Conservation (phyloP, 92 coral and sea anemone genomes). For the Chrysogorgia sp. region DNA sequence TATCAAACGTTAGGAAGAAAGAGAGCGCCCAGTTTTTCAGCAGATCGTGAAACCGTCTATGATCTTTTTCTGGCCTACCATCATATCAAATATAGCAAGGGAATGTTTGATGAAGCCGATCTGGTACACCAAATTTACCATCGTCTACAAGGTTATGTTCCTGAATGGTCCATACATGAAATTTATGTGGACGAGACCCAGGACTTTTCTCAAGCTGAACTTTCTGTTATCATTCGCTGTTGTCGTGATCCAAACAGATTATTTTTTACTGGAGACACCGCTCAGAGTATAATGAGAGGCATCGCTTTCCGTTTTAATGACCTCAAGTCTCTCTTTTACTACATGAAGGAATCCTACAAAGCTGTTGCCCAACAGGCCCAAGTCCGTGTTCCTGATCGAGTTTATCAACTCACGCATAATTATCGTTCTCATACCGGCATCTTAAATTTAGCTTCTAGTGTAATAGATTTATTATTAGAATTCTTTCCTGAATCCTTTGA, state of each 20-base stretch:
- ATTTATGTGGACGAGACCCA: constrained; percentile 97
- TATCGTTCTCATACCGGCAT: constrained; percentile 97
- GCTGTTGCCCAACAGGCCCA: constrained; percentile 36
- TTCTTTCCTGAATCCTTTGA: constrained; percentile 94
- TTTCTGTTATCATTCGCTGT: constrained; percentile 87
- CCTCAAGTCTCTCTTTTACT: constrained; percentile 81
- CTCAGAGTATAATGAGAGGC: constrained; percentile 98
- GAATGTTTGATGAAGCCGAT: constrained; percentile 97
- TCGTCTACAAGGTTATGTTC: constrained; percentile 73
- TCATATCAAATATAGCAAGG: constrained; percentile 52
- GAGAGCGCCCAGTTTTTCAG: constrained; percentile 88
- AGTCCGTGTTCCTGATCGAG: constrained; percentile 71
- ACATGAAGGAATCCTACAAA: constrained; percentile 64
- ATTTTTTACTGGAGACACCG: constrained; percentile 98
- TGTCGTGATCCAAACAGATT: constrained; percentile 85
- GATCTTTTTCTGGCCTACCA: constrained; percentile 73
- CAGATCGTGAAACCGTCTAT: constrained; percentile 75
- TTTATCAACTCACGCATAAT: constrained; percentile 90
- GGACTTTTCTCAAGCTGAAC: constrained; percentile 96
- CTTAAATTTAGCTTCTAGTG: constrained; percentile 81
- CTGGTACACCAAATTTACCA: constrained; percentile 75
- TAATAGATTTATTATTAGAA: constrained; percentile 70
- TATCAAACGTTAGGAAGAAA: constrained; percentile 83
- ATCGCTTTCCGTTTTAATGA: constrained; percentile 93
- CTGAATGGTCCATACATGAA: constrained; percentile 88